Conservation (phyloP, 2,888 invertebrate species). For the Epirrhoe alternata region DNA sequence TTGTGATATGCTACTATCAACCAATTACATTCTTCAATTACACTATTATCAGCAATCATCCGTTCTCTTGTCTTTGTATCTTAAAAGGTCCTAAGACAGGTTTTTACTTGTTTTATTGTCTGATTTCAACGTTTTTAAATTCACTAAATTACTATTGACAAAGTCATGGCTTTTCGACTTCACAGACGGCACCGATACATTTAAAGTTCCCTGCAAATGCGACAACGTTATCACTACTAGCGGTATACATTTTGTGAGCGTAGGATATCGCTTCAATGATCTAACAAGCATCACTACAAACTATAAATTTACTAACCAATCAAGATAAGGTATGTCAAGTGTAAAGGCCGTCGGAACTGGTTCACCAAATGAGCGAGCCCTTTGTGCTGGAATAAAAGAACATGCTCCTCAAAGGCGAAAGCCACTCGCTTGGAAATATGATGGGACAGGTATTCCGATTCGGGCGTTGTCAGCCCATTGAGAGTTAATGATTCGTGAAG, state of each 20-base stretch:
- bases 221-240: too few relatives aligned
- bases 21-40: too few relatives aligned
- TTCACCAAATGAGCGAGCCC: conserved; percentile 36
- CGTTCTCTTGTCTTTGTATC: neutral
- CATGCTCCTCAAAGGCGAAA: conserved; percentile 35
- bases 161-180: too few relatives aligned
- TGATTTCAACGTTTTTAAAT: neutral
- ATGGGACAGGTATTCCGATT: conserved; percentile 42
- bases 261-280: too few relatives aligned
- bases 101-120: neutral
- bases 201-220: too few relatives aligned
- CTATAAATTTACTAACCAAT: neutral
- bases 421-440: conserved; percentile 39
- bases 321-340: conserved; percentile 9
- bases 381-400: conserved; percentile 40
- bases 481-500: conserved; percentile 38
- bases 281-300: too few relatives aligned
- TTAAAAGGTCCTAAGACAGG: neutral
- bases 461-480: conserved; percentile 31
- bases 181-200: too few relatives aligned
- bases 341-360: conserved; percentile 31
- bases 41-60: neutral
- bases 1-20: too few relatives aligned
- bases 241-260: too few relatives aligned
- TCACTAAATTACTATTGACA: too few relatives aligned